phyloP scores from a whole-genome alignment of 2,888 invertebrate species.

The Lepidocyrtinus sp. region DNA sequence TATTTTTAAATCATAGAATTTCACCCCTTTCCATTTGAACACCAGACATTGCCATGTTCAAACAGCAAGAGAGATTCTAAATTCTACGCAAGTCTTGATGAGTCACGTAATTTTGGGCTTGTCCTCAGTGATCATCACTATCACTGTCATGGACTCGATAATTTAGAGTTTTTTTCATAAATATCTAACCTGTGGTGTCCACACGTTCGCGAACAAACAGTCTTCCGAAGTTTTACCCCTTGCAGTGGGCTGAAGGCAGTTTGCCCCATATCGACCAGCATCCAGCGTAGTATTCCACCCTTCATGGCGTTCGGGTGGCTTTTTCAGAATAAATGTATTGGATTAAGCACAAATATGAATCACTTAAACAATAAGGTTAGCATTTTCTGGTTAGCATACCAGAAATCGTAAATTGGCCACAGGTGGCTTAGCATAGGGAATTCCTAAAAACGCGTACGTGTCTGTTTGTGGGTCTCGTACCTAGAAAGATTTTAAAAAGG shows the following conservation, averaged over 20 bases:
- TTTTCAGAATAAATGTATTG: neutral
- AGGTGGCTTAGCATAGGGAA: conserved; percentile 68
- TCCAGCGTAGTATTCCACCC: conserved; percentile 82
- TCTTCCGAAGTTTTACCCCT: conserved; percentile 79
- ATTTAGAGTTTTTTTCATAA: neutral
- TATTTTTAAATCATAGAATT: no score
- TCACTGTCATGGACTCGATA: neutral
- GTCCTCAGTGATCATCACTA: no score
- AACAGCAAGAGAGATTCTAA: no score
- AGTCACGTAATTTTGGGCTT: no score
- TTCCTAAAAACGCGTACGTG: conserved; percentile 64
- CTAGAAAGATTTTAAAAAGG: conserved; percentile 38
- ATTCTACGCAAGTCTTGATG: no score
- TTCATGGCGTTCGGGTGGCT: conserved; percentile 81
- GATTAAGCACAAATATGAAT: neutral
- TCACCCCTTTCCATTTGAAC: no score
- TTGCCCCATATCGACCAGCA: conserved; percentile 81
- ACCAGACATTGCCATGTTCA: no score
- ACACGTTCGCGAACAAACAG: conserved; percentile 92
- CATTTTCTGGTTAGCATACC: conserved; percentile 44
- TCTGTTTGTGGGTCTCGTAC: conserved; percentile 61
- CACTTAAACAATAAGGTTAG: no score
- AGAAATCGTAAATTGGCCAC: conserved; percentile 64
- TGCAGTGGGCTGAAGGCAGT: conserved; percentile 78
- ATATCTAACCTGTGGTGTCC: conserved; percentile 82